phyloP scores from a whole-genome alignment of 1,140 invertebrate genomes.

The Acromyrmex heyeri region DNA sequence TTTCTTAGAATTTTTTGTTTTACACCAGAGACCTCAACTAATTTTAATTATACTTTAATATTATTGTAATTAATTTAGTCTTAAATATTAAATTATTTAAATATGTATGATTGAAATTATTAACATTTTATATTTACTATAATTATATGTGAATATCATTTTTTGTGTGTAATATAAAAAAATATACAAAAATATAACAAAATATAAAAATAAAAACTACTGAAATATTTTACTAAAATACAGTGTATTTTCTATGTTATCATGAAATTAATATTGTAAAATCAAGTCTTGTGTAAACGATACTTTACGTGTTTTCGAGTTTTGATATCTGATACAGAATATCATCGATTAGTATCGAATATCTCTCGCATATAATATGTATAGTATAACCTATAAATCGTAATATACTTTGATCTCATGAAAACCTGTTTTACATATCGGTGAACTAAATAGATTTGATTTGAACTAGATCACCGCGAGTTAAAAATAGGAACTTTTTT shows the following conservation, averaged over 20 bases:
- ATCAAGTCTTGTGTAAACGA: not conserved
- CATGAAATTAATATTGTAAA: not conserved
- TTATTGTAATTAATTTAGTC: constrained; percentile 24
- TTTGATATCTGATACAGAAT: not conserved
- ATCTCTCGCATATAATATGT: constrained; percentile 7
- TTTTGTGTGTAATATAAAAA: not conserved
- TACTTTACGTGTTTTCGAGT: not conserved
- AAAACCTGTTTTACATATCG: not conserved
- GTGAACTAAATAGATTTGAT: not conserved
- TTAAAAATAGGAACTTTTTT: not conserved
- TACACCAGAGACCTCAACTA: not conserved
- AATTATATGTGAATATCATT: not conserved
- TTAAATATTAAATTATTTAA: constrained; percentile 1
- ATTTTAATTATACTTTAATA: not conserved
- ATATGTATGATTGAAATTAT: not conserved
- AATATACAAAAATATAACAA: not conserved
- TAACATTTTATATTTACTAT: not conserved
- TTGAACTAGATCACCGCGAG: not conserved
- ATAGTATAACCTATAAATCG: not conserved
- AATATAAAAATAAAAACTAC: not conserved
- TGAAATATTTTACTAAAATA: not conserved
- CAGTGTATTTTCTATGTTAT: not conserved
- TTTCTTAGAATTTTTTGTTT: not conserved
- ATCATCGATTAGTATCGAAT: not conserved
- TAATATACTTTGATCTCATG: too few species aligned